Base-by-base conservation (phyloP, 2,113 vertebrate species). In the Tenrec ecaudatus region DNA sequence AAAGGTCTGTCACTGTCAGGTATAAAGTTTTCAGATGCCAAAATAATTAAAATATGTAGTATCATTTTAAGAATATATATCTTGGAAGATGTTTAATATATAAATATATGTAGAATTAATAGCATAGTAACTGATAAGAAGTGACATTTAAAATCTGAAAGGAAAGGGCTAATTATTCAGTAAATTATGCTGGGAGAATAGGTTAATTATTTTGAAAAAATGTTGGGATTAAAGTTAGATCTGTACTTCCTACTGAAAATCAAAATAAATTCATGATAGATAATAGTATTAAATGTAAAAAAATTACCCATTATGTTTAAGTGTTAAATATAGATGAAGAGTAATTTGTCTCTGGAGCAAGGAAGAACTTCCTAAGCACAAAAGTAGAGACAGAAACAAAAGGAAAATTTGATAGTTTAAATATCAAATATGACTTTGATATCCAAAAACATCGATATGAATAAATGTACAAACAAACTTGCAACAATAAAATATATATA, bases 81-180 rank as follows among this genome's bases (percentile, higher is more conserved):
- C 25, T 83, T 77, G 38, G 20, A 78, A 77, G 62, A 78, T 27
- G 77, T 84, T 93, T 81, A 87, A 33, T 25, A 47, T 64, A 38
- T 66, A 27, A 40, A 53, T 53, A 0, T 58, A 79, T 71, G 71
- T 82, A 2, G 80, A 83, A 82, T 89, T 95, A 92, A 73, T 84
- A 71, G 25, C 66, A 36, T 22, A 83, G 36, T 33, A 66, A 3
- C 33, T 77, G 83, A 82, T 68, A 94, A 90, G 43, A 92, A 88
- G 33, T 93, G 75, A 83, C 64, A 94, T 92, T 96, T 93, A 81
- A 92, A 14, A 94, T 82, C 53, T 87, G n/a, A 90, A 93, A 43
- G 23, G 64, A 88, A 77, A 79, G 7, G 47, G 9, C 23, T 90
- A 40, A 78, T 90, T 94, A 88, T 66, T 82, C 31, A 79, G 40